A percentile compares a stretch with the other conserved stretches of the same genome.
These are phyloP conservation scores for Halisarca cf. caerulea DNA, from an alignment of 37 sponge, comb jelly and placozoan genomes.

Conservation along the genomic window DNA sequence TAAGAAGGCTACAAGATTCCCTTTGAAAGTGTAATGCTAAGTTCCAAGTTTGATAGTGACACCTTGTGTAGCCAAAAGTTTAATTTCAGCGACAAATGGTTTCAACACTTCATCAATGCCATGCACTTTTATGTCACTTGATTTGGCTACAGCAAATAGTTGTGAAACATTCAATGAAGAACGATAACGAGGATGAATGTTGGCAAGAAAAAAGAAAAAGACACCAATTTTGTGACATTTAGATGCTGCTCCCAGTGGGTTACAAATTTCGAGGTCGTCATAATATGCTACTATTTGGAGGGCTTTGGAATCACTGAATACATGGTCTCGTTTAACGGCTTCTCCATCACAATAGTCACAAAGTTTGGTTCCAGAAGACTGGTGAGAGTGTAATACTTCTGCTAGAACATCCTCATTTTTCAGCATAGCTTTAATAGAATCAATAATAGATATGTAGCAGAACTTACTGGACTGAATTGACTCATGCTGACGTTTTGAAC, in stretches of 20 bases:
- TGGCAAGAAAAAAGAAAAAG: conserved; percentile 30
- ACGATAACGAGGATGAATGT: conserved; percentile 20
- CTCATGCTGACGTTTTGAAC: neutral
- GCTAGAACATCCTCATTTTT: neutral
- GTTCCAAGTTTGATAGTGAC: conserved; percentile 2
- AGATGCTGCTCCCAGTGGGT: conserved; percentile 32
- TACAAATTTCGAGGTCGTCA: conserved; percentile 47
- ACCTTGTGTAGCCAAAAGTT: conserved; percentile 13
- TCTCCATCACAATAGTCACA: conserved; percentile 49
- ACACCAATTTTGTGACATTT: conserved; percentile 40
- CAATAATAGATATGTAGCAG: conserved; percentile 13
- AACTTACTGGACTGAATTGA: conserved; percentile 5
- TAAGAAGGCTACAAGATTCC: conserved; percentile 24
- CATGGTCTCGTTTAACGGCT: neutral
- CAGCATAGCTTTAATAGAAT: conserved; percentile 2
- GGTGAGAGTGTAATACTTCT: neutral
- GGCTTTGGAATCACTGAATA: conserved; percentile 33
- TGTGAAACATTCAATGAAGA: conserved; percentile 9
- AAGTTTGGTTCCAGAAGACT: neutral
- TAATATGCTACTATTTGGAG: conserved; percentile 40
- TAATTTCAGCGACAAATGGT: conserved; percentile 41
- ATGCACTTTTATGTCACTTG: conserved; percentile 25
- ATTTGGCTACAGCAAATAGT: conserved; percentile 7
- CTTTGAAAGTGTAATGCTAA: neutral
- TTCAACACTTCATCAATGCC: conserved; percentile 27